Evolutionary conservation across 2,797 vertebrate genomes (phyloP).

Genomic region (Helicolenus hilgendorfi): DNA sequence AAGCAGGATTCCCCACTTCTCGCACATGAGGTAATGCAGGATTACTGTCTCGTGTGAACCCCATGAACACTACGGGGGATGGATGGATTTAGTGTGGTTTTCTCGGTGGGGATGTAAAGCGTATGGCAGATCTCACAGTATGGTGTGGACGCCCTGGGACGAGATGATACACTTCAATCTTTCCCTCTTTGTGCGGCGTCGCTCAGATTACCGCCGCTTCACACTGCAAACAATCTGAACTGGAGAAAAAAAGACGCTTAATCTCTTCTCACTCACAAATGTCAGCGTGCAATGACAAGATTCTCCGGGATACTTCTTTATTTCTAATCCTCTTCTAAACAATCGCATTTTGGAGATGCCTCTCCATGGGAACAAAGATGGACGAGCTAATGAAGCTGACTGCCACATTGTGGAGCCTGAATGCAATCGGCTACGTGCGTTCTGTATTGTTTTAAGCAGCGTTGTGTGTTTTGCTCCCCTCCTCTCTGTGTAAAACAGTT

Average conservation of each 20-base stretch:
- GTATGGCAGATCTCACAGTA: conserved; percentile 67
- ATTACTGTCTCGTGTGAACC: conserved; percentile 70
- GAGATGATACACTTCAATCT: conserved; percentile 70
- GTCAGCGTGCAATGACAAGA: conserved; percentile 50
- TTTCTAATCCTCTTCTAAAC: conserved; percentile 75
- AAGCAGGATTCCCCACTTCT: conserved; percentile 49
- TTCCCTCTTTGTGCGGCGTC: conserved; percentile 57
- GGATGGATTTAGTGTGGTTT: conserved; percentile 64
- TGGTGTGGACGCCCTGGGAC: conserved; percentile 64
- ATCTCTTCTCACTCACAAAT: conserved; percentile 61
- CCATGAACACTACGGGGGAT: conserved; percentile 56
- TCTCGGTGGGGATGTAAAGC: conserved; percentile 67
- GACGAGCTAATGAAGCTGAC: conserved; percentile 63
- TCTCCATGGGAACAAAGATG: conserved; percentile 45
- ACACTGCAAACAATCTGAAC: conserved; percentile 56
- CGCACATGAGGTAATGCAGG: conserved; percentile 51
- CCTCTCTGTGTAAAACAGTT: conserved; percentile 74
- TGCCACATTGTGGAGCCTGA: conserved; percentile 27
- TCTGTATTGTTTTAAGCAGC: conserved; percentile 46
- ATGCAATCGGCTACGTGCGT: conserved; percentile 35
- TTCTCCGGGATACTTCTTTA: conserved; percentile 60
- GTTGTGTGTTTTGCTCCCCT: conserved; percentile 64
- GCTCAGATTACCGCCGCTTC: conserved; percentile 65
- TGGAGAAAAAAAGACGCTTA: not conserved
- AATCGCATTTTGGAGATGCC: conserved; percentile 52